These are phyloP conservation scores for Aquatica leii DNA, from an alignment of 2,888 invertebrate species.

Conservation along the genomic window DNA sequence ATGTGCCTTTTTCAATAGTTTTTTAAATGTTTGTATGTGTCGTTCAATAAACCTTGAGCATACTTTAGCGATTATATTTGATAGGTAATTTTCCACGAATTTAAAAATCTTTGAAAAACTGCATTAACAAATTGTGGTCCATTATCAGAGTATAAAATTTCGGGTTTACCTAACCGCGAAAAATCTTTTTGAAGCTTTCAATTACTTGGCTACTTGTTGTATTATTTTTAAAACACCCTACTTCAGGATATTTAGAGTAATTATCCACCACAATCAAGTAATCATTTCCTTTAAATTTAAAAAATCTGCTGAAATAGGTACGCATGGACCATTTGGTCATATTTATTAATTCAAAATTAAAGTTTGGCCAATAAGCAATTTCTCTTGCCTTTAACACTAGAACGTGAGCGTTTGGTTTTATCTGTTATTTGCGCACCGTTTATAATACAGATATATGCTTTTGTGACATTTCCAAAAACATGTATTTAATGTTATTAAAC, in stretches of 20 bases:
- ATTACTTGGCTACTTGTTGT: not conserved
- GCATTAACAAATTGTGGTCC: conserved; percentile 4
- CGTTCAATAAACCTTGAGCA: not conserved
- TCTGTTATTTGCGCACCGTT: no score
- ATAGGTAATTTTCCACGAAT: not conserved
- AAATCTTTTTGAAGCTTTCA: not conserved
- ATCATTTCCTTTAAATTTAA: not conserved
- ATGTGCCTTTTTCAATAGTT: not conserved
- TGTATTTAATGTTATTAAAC: no score
- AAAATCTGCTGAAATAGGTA: no score
- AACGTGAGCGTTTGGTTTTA: no score
- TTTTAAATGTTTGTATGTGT: not conserved
- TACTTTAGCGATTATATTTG: no score
- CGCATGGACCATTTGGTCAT: no score
- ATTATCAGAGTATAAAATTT: not conserved
- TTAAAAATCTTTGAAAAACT: not conserved
- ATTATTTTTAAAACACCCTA: not conserved
- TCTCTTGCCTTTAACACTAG: not conserved
- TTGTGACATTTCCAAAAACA: no score
- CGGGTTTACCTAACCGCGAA: not conserved
- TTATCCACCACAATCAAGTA: not conserved
- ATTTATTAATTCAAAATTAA: not conserved
- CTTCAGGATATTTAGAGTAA: not conserved
- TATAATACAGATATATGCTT: no score
- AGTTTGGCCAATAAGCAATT: not conserved